Evolutionary conservation across 2,888 invertebrate species (phyloP).

Genomic region (Dermolepida albohirtum): DNA sequence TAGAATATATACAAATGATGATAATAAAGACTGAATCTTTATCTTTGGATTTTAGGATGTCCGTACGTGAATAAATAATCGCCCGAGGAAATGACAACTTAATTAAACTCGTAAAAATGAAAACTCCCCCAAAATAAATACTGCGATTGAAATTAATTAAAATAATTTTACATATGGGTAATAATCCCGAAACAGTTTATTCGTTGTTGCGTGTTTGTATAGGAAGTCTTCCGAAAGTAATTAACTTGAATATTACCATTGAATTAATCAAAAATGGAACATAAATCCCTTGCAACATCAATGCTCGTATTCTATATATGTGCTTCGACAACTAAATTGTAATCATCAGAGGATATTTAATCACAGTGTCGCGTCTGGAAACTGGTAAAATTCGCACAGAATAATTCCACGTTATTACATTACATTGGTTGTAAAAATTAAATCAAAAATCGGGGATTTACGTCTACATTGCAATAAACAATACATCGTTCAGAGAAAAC

Average conservation of each 20-base stretch:
- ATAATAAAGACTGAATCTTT: background rate
- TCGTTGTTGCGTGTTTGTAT: conserved; percentile 10
- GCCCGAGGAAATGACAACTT: conserved; percentile 1
- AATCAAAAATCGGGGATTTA: too few species aligned
- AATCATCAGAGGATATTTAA: too few species aligned
- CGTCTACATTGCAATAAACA: too few species aligned
- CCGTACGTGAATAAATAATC: conserved; percentile 3
- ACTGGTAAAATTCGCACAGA: too few species aligned
- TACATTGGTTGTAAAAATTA: too few species aligned
- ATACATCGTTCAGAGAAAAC: too few species aligned
- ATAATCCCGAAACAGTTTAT: conserved; percentile 21
- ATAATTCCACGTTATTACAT: too few species aligned
- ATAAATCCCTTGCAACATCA: too few species aligned
- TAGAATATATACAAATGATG: background rate
- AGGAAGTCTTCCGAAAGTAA: conserved; percentile 13
- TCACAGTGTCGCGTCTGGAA: too few species aligned
- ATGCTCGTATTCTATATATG: too few species aligned
- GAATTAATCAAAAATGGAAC: too few species aligned
- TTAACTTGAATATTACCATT: conserved; percentile 24
- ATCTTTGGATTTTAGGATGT: background rate
- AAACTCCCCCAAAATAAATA: conserved; percentile 14
- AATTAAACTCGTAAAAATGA: conserved; percentile 7
- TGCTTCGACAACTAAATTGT: too few species aligned
- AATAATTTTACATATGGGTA: conserved; percentile 23
- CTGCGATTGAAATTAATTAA: conserved; percentile 24